A percentile compares a stretch with the other conserved stretches of the same genome.
Conservation (phyloP, 1,140 invertebrate species). For the Galleria mellonella region DNA sequence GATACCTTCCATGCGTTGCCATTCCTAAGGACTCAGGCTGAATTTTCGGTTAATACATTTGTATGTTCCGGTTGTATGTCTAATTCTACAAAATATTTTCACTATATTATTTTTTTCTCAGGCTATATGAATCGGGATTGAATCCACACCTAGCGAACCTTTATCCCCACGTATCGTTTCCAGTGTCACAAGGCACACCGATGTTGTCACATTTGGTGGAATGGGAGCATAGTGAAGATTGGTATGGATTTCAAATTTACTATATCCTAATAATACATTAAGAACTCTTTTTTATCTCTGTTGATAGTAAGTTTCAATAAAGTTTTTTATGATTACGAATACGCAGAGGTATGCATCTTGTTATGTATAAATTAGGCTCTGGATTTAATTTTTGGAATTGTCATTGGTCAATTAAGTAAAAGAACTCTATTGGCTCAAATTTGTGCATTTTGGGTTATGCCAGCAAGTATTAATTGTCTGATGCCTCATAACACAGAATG, state of each 20-base stretch:
- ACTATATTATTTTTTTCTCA: slow-evolving; percentile 25
- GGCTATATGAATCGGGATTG: slow-evolving; percentile 74
- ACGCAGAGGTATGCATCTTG: no score
- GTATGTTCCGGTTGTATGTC: background rate
- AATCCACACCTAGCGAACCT: slow-evolving; percentile 62
- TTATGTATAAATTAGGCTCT: no score
- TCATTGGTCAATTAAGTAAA: no score
- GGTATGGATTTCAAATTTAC: slow-evolving; percentile 30
- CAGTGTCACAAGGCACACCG: slow-evolving; percentile 82
- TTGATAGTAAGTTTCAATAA: background rate
- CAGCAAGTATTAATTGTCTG: no score
- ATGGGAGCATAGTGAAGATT: slow-evolving; percentile 80
- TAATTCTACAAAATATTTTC: background rate
- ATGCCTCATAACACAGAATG: no score
- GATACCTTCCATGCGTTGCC: no score
- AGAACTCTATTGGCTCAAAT: background rate
- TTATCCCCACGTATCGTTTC: slow-evolving; percentile 78
- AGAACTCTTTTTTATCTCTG: background rate
- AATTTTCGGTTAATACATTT: no score
- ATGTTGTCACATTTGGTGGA: slow-evolving; percentile 80
- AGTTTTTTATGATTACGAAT: no score
- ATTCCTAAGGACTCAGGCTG: no score
- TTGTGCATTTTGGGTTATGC: background rate
- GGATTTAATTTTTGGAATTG: no score
- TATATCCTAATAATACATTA: background rate